These are phyloP conservation scores for Cheilosia vulpina DNA, from an alignment of 2,888 invertebrate species.

Conservation along the genomic window DNA sequence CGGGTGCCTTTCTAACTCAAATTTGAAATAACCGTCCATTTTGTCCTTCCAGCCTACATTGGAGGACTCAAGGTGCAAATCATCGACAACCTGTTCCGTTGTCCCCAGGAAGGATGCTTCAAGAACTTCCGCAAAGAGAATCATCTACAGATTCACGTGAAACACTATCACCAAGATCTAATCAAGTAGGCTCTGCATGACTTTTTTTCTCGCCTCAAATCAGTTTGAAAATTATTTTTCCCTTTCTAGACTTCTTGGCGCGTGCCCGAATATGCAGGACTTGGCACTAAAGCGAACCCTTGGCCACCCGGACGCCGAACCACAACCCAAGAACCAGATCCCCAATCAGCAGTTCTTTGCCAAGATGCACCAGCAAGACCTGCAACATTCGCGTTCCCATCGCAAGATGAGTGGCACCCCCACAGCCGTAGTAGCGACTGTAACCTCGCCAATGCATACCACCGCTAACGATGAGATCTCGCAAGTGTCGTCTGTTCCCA, in stretches of 20 bases:
- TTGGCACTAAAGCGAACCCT: conserved; percentile 92
- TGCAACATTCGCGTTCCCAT: conserved; percentile 80
- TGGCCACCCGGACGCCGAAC: conserved; percentile 85
- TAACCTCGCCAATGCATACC: conserved; percentile 67
- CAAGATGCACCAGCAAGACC: conserved; percentile 83
- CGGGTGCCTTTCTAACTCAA: no score
- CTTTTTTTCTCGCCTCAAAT: conserved; percentile 6
- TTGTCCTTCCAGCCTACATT: conserved; percentile 83
- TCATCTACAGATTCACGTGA: conserved; percentile 95
- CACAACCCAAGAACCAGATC: conserved; percentile 82
- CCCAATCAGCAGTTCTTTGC: conserved; percentile 83
- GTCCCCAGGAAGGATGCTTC: conserved; percentile 92
- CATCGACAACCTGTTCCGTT: conserved; percentile 88
- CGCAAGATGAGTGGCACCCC: conserved; percentile 75
- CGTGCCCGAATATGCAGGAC: conserved; percentile 93
- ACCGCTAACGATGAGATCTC: conserved; percentile 31
- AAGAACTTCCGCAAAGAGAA: conserved; percentile 96
- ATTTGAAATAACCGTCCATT: not conserved
- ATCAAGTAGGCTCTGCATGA: conserved; percentile 84
- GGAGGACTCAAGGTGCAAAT: conserved; percentile 87
- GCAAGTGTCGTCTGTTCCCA: not conserved
- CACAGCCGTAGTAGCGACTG: conserved; percentile 32
- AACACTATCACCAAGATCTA: conserved; percentile 95
- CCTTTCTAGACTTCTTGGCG: conserved; percentile 85
- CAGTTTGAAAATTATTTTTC: conserved; percentile 4